Base-by-base conservation (phyloP, 2,888 invertebrate genomes). In the Psylliodes chrysocephalus region DNA sequence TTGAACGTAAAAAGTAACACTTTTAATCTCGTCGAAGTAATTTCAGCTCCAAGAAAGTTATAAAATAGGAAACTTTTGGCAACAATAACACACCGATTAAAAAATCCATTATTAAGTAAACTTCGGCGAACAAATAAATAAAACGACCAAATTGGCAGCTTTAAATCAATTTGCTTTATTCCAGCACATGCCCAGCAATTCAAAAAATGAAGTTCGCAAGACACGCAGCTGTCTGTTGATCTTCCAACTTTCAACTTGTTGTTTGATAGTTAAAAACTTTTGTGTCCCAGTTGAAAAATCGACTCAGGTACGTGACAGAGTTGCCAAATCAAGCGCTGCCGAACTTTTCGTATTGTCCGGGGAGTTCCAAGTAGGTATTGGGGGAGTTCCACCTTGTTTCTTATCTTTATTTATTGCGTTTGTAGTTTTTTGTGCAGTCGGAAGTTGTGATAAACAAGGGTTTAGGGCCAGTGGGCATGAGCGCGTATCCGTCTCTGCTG, bases 401-500 rank as follows among this genome's bases (percentile, higher is more conserved):
- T 67, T 67, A 67, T 67, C 67, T 67, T 67, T 67, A 67, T 67
- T 67, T 67, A 67, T 67, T 55, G 59, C 53, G 47, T 64, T 64
- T 52, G 54, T 55, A 52, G 56, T 63, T 63, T 63, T 62, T 63
- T 44, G 62, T 44, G 40, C 19, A 30, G 38, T 40, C 30, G 25
- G 22, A 44, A 57, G 52, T 57, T 56, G 62, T 46, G 56, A 63
- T 57, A 63, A 63, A 56, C 57, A 63, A 51, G 51, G 56, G 51
- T 62, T 56, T 30, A 22, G 22, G 47, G 61, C 19, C 44, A 19
- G 46, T 30, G 30, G 46, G 17, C 33, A 46, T 46, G 22, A 33
- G 38, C 33, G 38, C 35, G 35, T 25, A 47, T 47, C 49, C 38
- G 57, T 57, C 57, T 40, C 28, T 49, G 59, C 40, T 49, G 49